Conservation (phyloP, 2,888 invertebrate genomes). For the Leptothorax acervorum region DNA sequence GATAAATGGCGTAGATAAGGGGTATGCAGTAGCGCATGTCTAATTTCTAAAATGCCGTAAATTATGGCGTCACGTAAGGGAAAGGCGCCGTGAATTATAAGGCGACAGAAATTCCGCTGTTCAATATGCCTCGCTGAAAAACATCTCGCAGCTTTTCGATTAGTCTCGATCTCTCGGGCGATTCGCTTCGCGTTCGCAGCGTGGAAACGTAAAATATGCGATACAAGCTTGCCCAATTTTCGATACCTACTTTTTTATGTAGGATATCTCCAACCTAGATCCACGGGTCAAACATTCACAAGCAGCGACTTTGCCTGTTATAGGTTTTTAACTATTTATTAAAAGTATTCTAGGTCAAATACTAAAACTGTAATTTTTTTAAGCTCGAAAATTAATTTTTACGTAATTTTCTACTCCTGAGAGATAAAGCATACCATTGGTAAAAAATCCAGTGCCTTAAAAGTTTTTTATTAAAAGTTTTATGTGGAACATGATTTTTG, state of each 20-base stretch:
- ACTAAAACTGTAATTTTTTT: background rate
- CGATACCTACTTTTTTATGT: background rate
- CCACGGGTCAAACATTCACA: background rate
- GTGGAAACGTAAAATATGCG: background rate
- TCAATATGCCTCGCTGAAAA: conserved; percentile 17
- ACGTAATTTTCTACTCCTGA: background rate
- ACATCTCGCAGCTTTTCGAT: conserved; percentile 26
- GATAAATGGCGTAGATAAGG: conserved; percentile 41
- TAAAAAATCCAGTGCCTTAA: background rate
- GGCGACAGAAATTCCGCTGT: conserved; percentile 42
- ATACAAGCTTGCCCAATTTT: background rate
- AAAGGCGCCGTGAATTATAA: conserved; percentile 31
- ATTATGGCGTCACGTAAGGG: conserved; percentile 53
- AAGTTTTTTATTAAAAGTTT: background rate
- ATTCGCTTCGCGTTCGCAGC: background rate
- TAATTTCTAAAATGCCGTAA: conserved; percentile 43
- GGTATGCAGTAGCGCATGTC: conserved; percentile 46
- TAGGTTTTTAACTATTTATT: background rate
- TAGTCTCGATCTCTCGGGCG: conserved; percentile 43
- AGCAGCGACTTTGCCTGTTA: background rate
- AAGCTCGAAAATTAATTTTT: background rate
- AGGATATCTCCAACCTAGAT: background rate
- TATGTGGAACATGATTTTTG: background rate
- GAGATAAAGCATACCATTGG: background rate
- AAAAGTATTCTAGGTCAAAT: background rate